Base-by-base conservation (phyloP, 2,888 invertebrate genomes). In the Hirtodrosophila cameraria region DNA sequence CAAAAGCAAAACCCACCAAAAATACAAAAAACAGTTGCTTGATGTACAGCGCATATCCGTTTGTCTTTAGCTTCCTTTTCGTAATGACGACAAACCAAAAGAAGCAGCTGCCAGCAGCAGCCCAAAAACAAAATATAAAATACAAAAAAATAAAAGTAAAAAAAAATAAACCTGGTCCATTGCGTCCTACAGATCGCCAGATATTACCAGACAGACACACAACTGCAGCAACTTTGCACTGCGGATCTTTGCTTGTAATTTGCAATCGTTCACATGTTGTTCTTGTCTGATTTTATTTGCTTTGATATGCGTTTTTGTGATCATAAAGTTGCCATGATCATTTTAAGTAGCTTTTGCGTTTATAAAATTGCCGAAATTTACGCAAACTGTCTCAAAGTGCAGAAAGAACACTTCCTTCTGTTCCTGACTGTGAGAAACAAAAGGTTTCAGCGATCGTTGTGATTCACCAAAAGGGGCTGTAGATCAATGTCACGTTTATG, bases 191-290 rank as follows among this genome's bases (percentile, higher is more conserved):
- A 60, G 78, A 78, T 78, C 64, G 42, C 41, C 59, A 82, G 79
- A 82, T 78, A 75, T 69, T 61, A 66, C 53, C 39, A 58, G 52
- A 55, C 54, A 50, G 23, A 15, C 41, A 42, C 23, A 45, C 41
- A 27, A 35, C 45, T 38, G 33, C 41, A 38, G 41, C 38, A 43
- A 35, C 33, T 49, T 27, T 41, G 42, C 62, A 43, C 38, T 53
- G 53, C 27, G 54, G 41, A 67, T 63, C 73, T 66, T 35, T 43
- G 55, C 77, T 85, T 82, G 79, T 83, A 82, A 82, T 85, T 85
- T 83, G 85, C 85, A 85, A 85, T 83, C 79, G 83, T 82, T 85
- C 85, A 83, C 77, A 82, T 79, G 82, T 72, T 83, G 73, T 75
- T 82, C 80, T 75, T 82, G 82, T 79, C 76, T 76, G 79, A 75